phyloP scores from a whole-genome alignment of 2,888 invertebrate species.

The Troilus luridus region DNA sequence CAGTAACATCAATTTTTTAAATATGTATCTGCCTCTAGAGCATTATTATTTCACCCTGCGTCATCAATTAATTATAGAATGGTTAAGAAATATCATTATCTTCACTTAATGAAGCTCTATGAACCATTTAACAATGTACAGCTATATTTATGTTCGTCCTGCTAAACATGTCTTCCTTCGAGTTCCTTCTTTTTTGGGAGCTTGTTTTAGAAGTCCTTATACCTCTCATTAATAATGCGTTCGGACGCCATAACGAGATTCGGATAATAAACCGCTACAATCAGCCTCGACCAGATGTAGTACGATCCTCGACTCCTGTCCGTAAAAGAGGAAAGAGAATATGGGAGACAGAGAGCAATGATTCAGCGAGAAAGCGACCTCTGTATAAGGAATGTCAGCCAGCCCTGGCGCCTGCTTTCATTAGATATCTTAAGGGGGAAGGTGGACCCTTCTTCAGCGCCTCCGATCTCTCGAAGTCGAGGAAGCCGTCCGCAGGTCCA shows the following conservation, averaged over 20 bases:
- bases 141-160: not conserved
- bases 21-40: too few relatives aligned
- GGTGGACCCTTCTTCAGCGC: not conserved
- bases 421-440: not conserved
- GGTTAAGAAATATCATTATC: too few relatives aligned
- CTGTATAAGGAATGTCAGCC: conserved; percentile 39
- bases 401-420: conserved; percentile 26
- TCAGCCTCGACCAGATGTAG: not conserved
- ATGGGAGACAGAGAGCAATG: conserved; percentile 27
- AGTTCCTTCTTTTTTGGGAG: not conserved
- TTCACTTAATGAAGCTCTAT: not conserved
- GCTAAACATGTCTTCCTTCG: not conserved
- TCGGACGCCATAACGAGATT: not conserved
- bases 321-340: conserved; percentile 25
- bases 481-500: not conserved
- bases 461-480: not conserved
- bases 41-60: too few relatives aligned
- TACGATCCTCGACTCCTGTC: not conserved
- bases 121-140: not conserved
- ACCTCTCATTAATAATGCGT: not conserved
- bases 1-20: too few relatives aligned
- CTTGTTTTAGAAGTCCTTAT: not conserved
- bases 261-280: not conserved
- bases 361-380: conserved; percentile 40
- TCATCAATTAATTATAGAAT: too few relatives aligned